Evolutionary conservation across 2,113 vertebrate species (phyloP).

Genomic region (Capricornis sumatraensis): DNA sequence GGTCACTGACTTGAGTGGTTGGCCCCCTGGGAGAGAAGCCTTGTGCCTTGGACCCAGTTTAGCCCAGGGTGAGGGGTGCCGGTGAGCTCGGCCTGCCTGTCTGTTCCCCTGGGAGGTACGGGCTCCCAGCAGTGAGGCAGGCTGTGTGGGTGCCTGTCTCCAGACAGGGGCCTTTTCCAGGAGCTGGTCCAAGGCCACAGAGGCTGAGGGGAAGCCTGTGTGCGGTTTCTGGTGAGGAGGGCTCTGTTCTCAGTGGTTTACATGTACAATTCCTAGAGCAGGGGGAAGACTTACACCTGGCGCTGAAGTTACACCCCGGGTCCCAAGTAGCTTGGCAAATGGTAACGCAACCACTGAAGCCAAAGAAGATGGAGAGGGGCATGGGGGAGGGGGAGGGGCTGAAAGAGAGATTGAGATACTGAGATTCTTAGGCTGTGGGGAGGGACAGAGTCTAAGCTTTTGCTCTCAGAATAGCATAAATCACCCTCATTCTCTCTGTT

Average conservation of each 20-base stretch:
- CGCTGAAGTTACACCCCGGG: background rate
- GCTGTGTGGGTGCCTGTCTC: background rate
- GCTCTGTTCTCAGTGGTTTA: background rate
- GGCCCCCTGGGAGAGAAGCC: background rate
- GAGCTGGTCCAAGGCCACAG: slow-evolving; percentile 8
- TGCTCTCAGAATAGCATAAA: background rate
- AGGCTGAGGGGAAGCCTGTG: background rate
- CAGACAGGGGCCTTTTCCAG: background rate
- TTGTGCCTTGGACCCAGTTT: background rate
- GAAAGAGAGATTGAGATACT: fast-evolving
- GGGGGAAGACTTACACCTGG: background rate
- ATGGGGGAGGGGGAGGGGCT: no score
- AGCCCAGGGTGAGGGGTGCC: no score
- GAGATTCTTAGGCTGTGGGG: background rate
- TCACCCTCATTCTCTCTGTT: background rate
- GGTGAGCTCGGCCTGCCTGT: background rate
- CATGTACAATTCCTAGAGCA: background rate
- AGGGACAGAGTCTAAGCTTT: background rate
- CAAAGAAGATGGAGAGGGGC: background rate
- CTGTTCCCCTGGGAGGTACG: background rate
- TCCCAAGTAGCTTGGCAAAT: background rate
- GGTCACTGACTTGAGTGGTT: background rate
- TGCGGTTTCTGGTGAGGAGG: background rate
- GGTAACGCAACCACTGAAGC: background rate
- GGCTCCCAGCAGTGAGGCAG: background rate